Evolutionary conservation across 2,113 vertebrate genomes (phyloP), one percentile per base, ranked within the genome.

Genomic region (Scomber scombrus): DNA sequence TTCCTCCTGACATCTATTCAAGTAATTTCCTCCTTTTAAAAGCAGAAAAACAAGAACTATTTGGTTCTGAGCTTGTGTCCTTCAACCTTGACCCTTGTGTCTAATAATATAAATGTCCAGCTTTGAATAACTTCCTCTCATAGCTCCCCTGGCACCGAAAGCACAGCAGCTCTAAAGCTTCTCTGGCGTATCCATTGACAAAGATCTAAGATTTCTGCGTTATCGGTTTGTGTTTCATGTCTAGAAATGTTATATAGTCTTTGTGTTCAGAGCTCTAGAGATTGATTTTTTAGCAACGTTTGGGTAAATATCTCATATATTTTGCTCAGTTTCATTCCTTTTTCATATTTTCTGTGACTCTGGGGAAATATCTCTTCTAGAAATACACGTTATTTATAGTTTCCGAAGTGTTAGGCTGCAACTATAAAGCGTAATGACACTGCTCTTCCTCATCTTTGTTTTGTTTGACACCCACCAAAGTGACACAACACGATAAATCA

Each of bases 81-180:
- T 80, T 57, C 2, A 21, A 34, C 75, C 54, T 11, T 64, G 71
- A 86, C 71, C 71, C 61, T 69, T 76, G 72, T 67, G 40, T 81
- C 75, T 77, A 83, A 85, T 66, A 80, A 79, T 78, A 88, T 76
- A 71, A 46, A 68, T 34, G 52, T 67, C 51, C 49, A 75, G 73
- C 70, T 75, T 70, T 81, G 61, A 83, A 88, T 67, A 73, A 89
- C 89, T 87, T 84, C 91, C 84, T 85, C 56, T 16, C 56, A 78
- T 56, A 21, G 21, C 64, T 84, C 60, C 66, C 56, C 58, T n/a
- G 31, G 70, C 23, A 70, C 58, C 52, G 13, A 51, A 57, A 67
- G 76, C 65, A 72, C 19, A 64, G 46, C 18, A 19, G 10, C 51
- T 56, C 29, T 60, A 19, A 65, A 55, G 68, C n/a, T 63, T 76